Conservation (phyloP, 2,797 vertebrate species). For the Sebastes steindachneri region DNA sequence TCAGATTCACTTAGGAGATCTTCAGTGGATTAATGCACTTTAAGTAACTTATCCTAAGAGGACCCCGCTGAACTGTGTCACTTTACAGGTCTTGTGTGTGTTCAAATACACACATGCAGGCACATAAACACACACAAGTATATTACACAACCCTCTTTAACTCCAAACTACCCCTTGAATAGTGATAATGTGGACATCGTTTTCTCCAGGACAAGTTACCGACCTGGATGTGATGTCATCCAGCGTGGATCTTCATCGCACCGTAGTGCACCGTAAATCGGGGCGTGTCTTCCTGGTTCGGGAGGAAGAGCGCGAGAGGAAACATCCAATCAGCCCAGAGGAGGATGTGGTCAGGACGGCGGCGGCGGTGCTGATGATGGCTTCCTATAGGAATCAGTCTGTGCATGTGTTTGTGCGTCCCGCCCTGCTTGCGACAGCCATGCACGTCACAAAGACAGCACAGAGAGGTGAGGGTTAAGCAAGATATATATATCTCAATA, state of each 20-base stretch:
- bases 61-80: slow-evolving; percentile 27
- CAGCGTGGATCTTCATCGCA: slow-evolving; percentile 82
- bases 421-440: slow-evolving; percentile 86
- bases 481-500: neutral
- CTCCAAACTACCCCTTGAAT: too few relatives aligned
- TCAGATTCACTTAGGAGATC: slow-evolving; percentile 67
- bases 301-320: slow-evolving; percentile 62
- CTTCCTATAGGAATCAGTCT: slow-evolving; percentile 91
- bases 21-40: slow-evolving; percentile 62
- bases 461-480: slow-evolving; percentile 81
- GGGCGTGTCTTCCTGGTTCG: slow-evolving; percentile 82
- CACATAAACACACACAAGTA: neutral
- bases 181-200: neutral
- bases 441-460: slow-evolving; percentile 78
- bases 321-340: slow-evolving; percentile 65
- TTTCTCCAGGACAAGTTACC: slow-evolving; percentile 79
- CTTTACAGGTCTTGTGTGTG: slow-evolving; percentile 14
- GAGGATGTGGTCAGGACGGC: slow-evolving; percentile 81
- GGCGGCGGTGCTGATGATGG: slow-evolving; percentile 85
- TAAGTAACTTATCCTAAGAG: slow-evolving; percentile 62
- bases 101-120: neutral
- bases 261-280: slow-evolving; percentile 73
- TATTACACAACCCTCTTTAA: too few relatives aligned
- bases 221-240: slow-evolving; percentile 86
- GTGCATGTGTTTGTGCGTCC: slow-evolving; percentile 90